Base-by-base conservation (phyloP, 2,113 vertebrate genomes). In the Bujurquina vittata region DNA sequence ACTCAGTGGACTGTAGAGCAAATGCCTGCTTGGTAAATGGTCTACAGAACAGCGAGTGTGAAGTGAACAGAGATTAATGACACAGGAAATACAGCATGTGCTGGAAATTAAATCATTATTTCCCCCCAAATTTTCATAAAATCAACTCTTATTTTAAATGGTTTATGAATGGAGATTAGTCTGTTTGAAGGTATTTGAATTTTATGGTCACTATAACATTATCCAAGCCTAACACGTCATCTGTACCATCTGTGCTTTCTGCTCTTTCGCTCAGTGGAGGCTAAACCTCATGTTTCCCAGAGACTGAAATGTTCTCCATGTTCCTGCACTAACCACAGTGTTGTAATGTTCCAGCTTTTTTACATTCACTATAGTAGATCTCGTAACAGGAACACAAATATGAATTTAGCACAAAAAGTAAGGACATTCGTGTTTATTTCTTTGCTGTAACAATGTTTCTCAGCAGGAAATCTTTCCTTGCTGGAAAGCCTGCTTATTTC, bases 161-260 rank as follows among this genome's bases (percentile, higher is more conserved):
- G 22, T 26, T 67, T 46, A 4, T 10, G 43, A 6, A 37, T 67
- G 62, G 1, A 4, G 0, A 26, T 26, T 46, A 46, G 46, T 46
- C 62, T 67, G 0, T 65, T 65, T 43, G 4, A 65, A 65, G 40
- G 43, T 4, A 0, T 65, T 67, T 67, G 22, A 67, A 67, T 26
- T 67, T 22, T 11, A 40, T n/a, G 22, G 63, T 69, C 3, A 0
- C 40, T 69, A 49, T 2, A 69, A 0, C 0, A 29, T 46, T 46
- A 2, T 49, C 0, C 3, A 15, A 23, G 43, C 22, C 40, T 11
- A 46, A 18, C 4, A 67, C 17, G 1, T 67, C 43, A 46, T 69
- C 26, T 69, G 46, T 29, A 29, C 9, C 0, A 49, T 1, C 4
- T 26, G 8, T 67, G 63, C 1, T 67, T 46, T 67, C 63, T 26